A percentile compares a stretch with the other conserved stretches of the same genome.
Conservation (phyloP, 1,140 invertebrate species). For the Drosophila pseudoobscura region DNA sequence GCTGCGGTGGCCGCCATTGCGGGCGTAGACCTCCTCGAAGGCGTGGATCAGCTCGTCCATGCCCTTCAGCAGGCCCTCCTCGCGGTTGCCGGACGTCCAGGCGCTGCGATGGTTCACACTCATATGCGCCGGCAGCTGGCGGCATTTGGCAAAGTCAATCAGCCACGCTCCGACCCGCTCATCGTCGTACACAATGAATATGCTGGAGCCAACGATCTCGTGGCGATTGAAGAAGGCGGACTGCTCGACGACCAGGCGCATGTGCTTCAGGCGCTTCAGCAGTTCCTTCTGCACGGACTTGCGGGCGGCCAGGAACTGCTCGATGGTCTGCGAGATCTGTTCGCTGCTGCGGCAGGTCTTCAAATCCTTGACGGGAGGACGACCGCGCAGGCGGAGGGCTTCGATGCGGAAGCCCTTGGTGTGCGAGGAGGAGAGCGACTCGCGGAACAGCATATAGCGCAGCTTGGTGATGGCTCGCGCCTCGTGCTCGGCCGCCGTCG, state of each 20-base stretch:
- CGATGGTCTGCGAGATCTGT: conserved; percentile 91
- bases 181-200: conserved; percentile 96
- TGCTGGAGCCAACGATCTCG: conserved; percentile 97
- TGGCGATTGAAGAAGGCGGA: conserved; percentile 95
- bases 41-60: conserved; percentile 91
- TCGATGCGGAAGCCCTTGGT: conserved; percentile 97
- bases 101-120: conserved; percentile 89
- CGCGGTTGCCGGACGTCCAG: conserved; percentile 96
- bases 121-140: conserved; percentile 88
- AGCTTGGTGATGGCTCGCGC: conserved; percentile 94
- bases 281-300: conserved; percentile 88
- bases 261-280: conserved; percentile 89
- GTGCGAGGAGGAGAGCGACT: conserved; percentile 95
- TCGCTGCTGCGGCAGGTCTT: conserved; percentile 90
- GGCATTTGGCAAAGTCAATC: conserved; percentile 98
- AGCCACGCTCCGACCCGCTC: conserved; percentile 95
- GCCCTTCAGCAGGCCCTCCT: conserved; percentile 96
- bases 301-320: conserved; percentile 89
- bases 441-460: conserved; percentile 97
- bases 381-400: conserved; percentile 93
- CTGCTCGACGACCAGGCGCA: conserved; percentile 91
- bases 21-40: conserved; percentile 75
- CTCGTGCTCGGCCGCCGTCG: conserved; percentile 91
- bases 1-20: conserved; percentile 60
- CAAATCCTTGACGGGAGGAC: conserved; percentile 89